Conservation (phyloP, 2,888 invertebrate genomes). For the Agonopterix heracliana region DNA sequence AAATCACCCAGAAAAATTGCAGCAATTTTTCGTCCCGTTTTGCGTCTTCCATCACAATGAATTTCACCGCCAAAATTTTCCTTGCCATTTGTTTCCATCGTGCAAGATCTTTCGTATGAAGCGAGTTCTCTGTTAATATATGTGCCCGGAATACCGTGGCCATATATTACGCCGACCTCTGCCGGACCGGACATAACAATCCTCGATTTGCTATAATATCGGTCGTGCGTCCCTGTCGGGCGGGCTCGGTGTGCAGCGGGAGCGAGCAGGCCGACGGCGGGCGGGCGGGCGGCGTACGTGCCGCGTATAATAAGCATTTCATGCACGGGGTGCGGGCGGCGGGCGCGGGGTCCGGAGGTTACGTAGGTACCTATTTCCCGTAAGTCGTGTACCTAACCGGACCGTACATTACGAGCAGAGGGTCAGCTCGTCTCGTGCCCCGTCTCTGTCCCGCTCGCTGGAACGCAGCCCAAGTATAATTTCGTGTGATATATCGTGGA, state of each 20-base stretch:
- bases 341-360: constrained; percentile 58
- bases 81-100: constrained; percentile 76
- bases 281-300: constrained; percentile 70
- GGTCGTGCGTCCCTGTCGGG: constrained; percentile 63
- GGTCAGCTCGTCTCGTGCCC: constrained; percentile 67
- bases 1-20: constrained; percentile 36
- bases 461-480: constrained; percentile 63
- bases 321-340: constrained; percentile 72
- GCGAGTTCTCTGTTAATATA: constrained; percentile 76
- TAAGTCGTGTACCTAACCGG: constrained; percentile 77
- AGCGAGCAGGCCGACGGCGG: constrained; percentile 33
- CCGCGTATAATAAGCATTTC: constrained; percentile 79
- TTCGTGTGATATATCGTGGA: constrained; percentile 70
- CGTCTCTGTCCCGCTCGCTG: constrained; percentile 63
- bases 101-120: constrained; percentile 75
- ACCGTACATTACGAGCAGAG: constrained; percentile 76
- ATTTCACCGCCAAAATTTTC: constrained; percentile 71
- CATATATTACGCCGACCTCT: constrained; percentile 77
- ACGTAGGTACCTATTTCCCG: constrained; percentile 72
- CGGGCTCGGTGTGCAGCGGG: constrained; percentile 37
- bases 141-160: constrained; percentile 76
- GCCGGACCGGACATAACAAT: constrained; percentile 77
- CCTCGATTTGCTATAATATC: constrained; percentile 77
- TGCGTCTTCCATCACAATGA: constrained; percentile 62
- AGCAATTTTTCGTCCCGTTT: constrained; percentile 49